Base-by-base conservation (phyloP, 1,140 invertebrate species). In the Microplitis mediator region DNA sequence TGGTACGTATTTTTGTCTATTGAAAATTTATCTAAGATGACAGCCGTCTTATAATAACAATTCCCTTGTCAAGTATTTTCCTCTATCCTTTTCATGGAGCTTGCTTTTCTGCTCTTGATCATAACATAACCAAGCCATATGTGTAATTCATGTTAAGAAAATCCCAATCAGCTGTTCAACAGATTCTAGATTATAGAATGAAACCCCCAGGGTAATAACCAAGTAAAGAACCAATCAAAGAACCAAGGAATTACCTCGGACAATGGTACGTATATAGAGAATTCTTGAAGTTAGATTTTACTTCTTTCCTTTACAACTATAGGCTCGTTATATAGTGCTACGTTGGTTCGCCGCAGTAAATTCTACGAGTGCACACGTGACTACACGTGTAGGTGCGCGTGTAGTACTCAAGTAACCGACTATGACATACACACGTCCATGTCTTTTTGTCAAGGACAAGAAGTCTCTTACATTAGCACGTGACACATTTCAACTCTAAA, bases 101-200 rank as follows among this genome's bases (percentile, higher is more conserved):
- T 67, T 67, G 34, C 31, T 35, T 65, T 65, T 51, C 13, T 13
- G 8, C 13, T 56, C 4, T 51, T 35, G 35, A 45, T 45, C 39
- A 6, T 45, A 45, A 23, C 31, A 52, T 34, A 5, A 66, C 9
- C 45, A 39, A 23, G 62, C 78, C 80, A 67, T 67, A 77, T 75
- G 73, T 81, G 79, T 77, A 79, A 82, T 83, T 73, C 77, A 74
- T 77, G 32, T 72, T 50, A 36, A 74, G 79, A 81, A 84, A 82
- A 84, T 82, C 81, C 80, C 81, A 83, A 84, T 84, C 83, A 84
- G 82, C 82, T 84, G 81, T 80, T 81, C 66, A 73, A 76, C 80
- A 81, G 78, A 82, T 81, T 74, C 77, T 78, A 73, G 72, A 79
- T 72, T 81, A 11, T 31, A 36, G 66, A 63, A 81, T 45, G 80